Conservation (phyloP, 2,888 invertebrate genomes). For the Cataglyphis rosenhaueri region DNA sequence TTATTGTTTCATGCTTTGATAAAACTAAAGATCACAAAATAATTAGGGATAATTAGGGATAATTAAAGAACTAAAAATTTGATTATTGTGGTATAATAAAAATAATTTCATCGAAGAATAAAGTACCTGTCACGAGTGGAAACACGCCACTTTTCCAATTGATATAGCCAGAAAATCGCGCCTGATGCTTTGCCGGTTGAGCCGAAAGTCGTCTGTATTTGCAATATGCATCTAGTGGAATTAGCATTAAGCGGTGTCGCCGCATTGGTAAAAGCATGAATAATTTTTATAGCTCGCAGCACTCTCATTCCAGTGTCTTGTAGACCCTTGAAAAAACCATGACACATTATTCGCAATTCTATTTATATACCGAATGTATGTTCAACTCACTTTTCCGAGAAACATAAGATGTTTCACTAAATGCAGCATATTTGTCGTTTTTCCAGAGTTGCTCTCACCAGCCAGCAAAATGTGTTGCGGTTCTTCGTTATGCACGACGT, state of each 20-base stretch:
- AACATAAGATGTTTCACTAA: constrained; percentile 93
- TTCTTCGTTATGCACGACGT: constrained; percentile 94
- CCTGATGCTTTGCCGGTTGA: constrained; percentile 96
- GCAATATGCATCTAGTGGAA: constrained; percentile 93
- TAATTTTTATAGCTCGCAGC: constrained; percentile 89
- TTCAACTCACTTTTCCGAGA: constrained; percentile 89
- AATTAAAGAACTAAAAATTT: background rate
- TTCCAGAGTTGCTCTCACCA: constrained; percentile 96
- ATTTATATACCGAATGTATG: background rate
- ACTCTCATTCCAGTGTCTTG: constrained; percentile 88
- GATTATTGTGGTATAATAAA: background rate
- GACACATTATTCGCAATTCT: background rate
- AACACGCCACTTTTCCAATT: constrained; percentile 95
- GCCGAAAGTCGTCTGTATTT: constrained; percentile 93
- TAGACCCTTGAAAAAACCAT: constrained; percentile 77
- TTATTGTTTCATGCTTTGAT: background rate
- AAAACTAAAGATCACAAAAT: background rate
- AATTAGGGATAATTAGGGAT: background rate
- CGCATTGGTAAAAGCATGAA: constrained; percentile 93
- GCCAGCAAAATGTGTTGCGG: constrained; percentile 95
- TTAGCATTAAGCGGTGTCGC: constrained; percentile 94
- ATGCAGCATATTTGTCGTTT: constrained; percentile 93
- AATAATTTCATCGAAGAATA: background rate
- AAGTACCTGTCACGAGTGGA: constrained; percentile 90
- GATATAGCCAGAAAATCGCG: constrained; percentile 94